These are phyloP conservation scores for Haplotaxodon microlepis DNA, from an alignment of 2,113 vertebrate species.

Conservation along the genomic window DNA sequence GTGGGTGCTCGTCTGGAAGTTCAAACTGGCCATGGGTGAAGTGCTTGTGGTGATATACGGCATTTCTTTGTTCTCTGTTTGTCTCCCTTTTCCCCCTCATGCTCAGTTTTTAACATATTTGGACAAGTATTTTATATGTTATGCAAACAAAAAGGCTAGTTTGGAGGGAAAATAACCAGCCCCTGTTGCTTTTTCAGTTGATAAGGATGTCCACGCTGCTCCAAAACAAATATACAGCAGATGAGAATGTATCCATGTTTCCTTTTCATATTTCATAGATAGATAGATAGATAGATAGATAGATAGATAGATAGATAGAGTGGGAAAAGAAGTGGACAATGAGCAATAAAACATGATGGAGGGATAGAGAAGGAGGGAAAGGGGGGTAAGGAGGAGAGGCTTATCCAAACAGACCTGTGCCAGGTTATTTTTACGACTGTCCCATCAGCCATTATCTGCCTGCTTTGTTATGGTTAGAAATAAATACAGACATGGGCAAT, in stretches of 20 bases:
- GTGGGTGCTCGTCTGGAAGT: background rate
- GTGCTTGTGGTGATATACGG: constrained; percentile 3
- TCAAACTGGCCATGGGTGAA: background rate
- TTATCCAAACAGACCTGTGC: constrained; percentile 61
- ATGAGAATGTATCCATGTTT: background rate
- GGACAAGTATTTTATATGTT: constrained; percentile 38
- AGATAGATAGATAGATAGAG: background rate
- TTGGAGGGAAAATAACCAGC: constrained; percentile 32
- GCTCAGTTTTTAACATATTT: constrained; percentile 37
- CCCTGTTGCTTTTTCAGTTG: constrained; percentile 7
- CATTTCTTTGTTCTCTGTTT: constrained; percentile 15
- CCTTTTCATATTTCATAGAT: background rate
- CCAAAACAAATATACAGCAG: constrained; percentile 45
- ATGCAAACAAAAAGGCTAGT: constrained; percentile 24
- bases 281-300: background rate
- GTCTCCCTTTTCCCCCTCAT: background rate
- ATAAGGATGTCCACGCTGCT: constrained; percentile 2
- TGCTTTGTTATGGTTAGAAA: constrained; percentile 63
- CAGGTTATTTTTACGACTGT: constrained; percentile 65
- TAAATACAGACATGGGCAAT: constrained; percentile 64
- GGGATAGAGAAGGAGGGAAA: background rate
- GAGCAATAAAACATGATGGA: constrained; percentile 39
- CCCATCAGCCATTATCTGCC: constrained; percentile 65
- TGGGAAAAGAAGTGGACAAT: background rate
- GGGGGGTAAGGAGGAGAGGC: background rate